A percentile compares a stretch with the other conserved stretches of the same genome.
phyloP scores from a whole-genome alignment of 2,888 invertebrate species.

The Apamea monoglypha region DNA sequence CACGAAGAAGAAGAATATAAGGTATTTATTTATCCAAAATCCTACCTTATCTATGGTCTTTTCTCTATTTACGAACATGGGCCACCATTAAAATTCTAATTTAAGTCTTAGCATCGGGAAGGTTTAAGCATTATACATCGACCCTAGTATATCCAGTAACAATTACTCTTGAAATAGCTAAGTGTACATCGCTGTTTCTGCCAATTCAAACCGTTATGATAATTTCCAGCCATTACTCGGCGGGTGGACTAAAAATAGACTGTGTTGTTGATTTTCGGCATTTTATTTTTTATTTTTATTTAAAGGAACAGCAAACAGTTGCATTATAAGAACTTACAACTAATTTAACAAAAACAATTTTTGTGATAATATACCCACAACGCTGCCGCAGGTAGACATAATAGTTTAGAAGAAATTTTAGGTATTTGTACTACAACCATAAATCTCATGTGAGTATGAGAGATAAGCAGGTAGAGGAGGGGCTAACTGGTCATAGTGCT shows the following conservation, averaged over 20 bases:
- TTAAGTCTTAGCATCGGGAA: background rate
- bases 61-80: background rate
- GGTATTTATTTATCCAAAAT: too few relatives aligned
- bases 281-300: too few relatives aligned
- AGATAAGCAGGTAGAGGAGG: background rate
- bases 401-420: too few relatives aligned
- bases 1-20: too few relatives aligned
- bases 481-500: background rate
- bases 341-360: too few relatives aligned
- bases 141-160: background rate
- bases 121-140: background rate
- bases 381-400: too few relatives aligned
- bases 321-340: too few relatives aligned
- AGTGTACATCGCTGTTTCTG: constrained; percentile 49
- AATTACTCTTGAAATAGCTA: constrained; percentile 12
- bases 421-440: background rate
- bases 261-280: background rate
- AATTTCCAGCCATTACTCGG: constrained; percentile 13
- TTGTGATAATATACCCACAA: too few relatives aligned
- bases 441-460: background rate
- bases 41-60: background rate
- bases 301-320: too few relatives aligned
- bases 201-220: constrained; percentile 15
- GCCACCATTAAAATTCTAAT: background rate
- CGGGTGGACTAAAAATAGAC: background rate